These are phyloP conservation scores for Muscicapa comitata DNA, from an alignment of 2,797 vertebrate genomes.

Conservation along the genomic window DNA sequence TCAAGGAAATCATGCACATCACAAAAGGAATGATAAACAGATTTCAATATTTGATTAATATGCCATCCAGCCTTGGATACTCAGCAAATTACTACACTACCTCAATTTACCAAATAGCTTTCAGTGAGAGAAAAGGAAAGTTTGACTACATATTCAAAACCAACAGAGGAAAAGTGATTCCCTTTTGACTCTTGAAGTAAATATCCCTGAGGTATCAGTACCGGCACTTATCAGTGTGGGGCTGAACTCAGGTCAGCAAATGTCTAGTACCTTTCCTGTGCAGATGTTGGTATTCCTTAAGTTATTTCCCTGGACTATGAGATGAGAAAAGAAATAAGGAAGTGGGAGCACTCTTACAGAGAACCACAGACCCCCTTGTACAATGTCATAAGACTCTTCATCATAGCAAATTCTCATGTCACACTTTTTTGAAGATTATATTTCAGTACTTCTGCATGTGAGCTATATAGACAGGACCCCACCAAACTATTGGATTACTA, in stretches of 20 bases:
- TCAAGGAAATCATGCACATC: background rate
- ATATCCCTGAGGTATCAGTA: background rate
- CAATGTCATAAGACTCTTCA: slow-evolving; percentile 24
- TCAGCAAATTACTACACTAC: background rate
- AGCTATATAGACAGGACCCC: slow-evolving; percentile 22
- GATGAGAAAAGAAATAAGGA: slow-evolving; percentile 14
- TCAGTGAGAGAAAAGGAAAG: background rate
- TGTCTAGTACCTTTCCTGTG: slow-evolving; percentile 16
- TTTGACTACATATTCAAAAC: background rate
- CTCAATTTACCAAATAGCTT: background rate
- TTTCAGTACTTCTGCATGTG: slow-evolving; percentile 46
- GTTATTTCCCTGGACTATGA: slow-evolving; percentile 7
- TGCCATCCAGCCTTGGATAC: background rate
- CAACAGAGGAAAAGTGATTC: background rate
- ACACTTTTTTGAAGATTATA: slow-evolving; percentile 46
- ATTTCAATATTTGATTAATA: background rate
- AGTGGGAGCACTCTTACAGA: background rate
- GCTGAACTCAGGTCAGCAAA: background rate
- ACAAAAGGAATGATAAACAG: background rate
- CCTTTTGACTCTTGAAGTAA: background rate
- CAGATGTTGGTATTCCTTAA: background rate
- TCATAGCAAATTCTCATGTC: slow-evolving; percentile 13
- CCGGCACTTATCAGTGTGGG: background rate
- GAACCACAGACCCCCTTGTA: background rate
- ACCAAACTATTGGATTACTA: slow-evolving; percentile 46